These are phyloP conservation scores for Equus quagga DNA, from an alignment of 2,113 vertebrate species.

Conservation along the genomic window DNA sequence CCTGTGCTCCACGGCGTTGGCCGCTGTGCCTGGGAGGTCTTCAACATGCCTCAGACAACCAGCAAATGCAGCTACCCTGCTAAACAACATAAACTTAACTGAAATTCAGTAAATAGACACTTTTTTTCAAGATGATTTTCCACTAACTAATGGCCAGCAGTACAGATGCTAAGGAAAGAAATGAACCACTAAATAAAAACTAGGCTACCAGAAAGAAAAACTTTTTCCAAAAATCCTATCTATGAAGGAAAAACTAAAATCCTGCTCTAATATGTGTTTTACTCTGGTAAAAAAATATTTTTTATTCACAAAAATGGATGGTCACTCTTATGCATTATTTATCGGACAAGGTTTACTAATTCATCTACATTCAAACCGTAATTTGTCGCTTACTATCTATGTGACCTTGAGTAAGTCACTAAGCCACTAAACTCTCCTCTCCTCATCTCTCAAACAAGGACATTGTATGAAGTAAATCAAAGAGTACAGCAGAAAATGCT, in stretches of 20 bases:
- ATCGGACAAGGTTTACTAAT: not conserved
- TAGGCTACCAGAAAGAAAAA: not conserved
- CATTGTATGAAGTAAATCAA: not conserved
- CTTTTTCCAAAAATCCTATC: not conserved
- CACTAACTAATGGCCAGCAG: not conserved
- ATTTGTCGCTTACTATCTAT: not conserved
- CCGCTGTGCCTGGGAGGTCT: not conserved
- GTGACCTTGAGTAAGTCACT: not conserved
- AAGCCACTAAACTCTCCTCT: not conserved
- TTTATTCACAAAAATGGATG: slow-evolving; percentile 24
- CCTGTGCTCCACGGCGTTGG: not conserved
- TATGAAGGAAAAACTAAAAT: not conserved
- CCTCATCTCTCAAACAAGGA: not conserved
- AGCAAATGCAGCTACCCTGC: not conserved
- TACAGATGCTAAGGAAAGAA: not conserved
- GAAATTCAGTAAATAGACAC: not conserved
- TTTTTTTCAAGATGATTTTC: not conserved
- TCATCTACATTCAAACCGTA: not conserved
- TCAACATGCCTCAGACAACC: not conserved
- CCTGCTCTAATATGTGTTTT: not conserved
- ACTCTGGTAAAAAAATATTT: not conserved
- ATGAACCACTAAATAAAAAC: slow-evolving; percentile 16
- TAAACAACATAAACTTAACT: not conserved
- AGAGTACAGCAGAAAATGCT: not conserved
- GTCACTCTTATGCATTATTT: not conserved